Percentiles rank a stretch among this genome's conserved stretches.
These are phyloP conservation scores for Temnothorax longispinosus DNA, from an alignment of 1,140 invertebrate species.

Conservation along the genomic window DNA sequence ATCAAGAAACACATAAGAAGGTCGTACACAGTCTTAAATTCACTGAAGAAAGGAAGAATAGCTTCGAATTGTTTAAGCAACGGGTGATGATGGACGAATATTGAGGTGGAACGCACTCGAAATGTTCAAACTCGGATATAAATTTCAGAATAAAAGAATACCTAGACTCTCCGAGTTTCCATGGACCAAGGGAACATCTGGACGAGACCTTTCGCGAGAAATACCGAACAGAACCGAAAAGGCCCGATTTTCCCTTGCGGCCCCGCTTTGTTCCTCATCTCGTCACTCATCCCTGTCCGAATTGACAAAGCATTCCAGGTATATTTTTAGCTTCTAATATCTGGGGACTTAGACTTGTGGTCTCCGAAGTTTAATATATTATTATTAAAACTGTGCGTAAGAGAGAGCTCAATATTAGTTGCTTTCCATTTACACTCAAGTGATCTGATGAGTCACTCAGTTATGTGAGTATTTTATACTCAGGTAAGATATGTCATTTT, in stretches of 20 bases:
- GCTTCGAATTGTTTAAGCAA: background rate
- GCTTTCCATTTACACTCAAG: no score
- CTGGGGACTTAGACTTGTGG: background rate
- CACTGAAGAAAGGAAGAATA: background rate
- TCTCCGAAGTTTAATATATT: background rate
- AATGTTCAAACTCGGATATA: background rate
- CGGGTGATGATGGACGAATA: background rate
- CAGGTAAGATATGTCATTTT: no score
- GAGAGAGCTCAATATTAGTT: background rate
- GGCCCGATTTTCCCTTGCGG: background rate
- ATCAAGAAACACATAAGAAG: background rate
- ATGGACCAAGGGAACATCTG: constrained; percentile 3
- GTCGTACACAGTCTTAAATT: background rate
- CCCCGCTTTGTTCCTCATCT: background rate
- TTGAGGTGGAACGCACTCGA: background rate
- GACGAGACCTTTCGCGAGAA: background rate
- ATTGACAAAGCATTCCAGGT: background rate
- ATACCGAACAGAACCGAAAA: constrained; percentile 10
- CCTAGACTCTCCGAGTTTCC: background rate
- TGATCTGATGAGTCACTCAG: no score
- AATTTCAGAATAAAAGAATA: background rate
- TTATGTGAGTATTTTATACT: no score
- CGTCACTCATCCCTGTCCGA: background rate
- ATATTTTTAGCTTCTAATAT: background rate
- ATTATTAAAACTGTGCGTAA: background rate